Evolutionary conservation across 2,113 vertebrate species (phyloP), one percentile per base, ranked within the genome.

Genomic region (Pandion haliaetus): DNA sequence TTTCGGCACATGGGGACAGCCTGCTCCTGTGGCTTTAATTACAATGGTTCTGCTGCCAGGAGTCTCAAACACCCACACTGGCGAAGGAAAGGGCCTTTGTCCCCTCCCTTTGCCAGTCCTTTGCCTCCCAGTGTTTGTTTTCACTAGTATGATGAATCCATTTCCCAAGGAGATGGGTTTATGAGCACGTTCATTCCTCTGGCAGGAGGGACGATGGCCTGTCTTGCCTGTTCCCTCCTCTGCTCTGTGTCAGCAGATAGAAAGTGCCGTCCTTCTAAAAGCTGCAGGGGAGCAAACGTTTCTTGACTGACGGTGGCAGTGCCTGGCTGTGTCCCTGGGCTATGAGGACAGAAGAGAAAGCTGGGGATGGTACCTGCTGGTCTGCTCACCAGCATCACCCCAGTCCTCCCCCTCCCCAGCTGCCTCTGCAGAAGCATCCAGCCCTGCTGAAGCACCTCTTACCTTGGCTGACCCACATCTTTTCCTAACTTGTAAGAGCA

Each of bases 111-210:
- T 78, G 76, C 70, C 91, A 86, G 71, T 40, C 44, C 69, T 66
- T 42, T 73, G 88, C 40, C 58, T 63, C 29, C 5, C 1, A 13
- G 21, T 74, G 70, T 91, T 89, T 96, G 38, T 79, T 86, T 82
- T 77, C 67, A n/a, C 42, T n/a, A 63, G 12, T 81, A 2, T 44
- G 80, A 58, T 54, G 59, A 52, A 81, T 78, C 59, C 71, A 19
- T 59, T 92, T 91, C 87, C 87, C 73, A 42, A 24, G 88, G 76
- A 93, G 74, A 65, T 67, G 82, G 78, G 13, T 66, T 94, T 72
- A 66, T 42, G 77, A 82, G 76, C 55, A 2, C 2, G 5, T 24
- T 72, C 54, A 24, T 82, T 90, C 49, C 89, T 36, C 54, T 29
- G 87, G 73, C 55, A 62, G 45, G 47, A 69, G 47, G 57, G 59